Evolutionary conservation across 2,888 invertebrate genomes (phyloP).

Genomic region (Sceliomorpha sp.): DNA sequence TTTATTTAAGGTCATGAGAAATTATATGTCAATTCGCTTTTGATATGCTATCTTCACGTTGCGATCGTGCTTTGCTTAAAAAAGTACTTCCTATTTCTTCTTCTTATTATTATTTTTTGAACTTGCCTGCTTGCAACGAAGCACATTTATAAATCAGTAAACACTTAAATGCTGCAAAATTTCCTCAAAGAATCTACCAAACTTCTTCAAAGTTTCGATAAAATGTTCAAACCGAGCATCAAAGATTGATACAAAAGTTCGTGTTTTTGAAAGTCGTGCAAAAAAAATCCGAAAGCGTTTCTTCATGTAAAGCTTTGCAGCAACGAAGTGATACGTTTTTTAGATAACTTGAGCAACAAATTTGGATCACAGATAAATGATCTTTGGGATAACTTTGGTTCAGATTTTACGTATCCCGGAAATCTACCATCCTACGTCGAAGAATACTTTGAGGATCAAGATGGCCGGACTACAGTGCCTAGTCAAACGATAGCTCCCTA

Average conservation of each 20-base stretch:
- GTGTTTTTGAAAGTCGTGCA: not conserved
- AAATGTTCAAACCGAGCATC: no score
- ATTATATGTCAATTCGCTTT: no score
- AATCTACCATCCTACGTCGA: constrained; percentile 87
- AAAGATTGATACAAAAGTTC: constrained; percentile 16
- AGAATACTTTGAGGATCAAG: constrained; percentile 87
- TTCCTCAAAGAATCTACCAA: no score
- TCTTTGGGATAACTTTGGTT: constrained; percentile 86
- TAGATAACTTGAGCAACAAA: constrained; percentile 88
- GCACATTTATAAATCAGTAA: constrained; percentile 11
- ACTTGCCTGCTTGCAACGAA: constrained; percentile 6
- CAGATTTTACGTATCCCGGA: constrained; percentile 86
- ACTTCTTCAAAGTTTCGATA: not conserved
- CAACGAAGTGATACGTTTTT: constrained; percentile 66
- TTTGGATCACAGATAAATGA: constrained; percentile 87
- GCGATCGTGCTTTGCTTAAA: no score
- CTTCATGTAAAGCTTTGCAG: constrained; percentile 49
- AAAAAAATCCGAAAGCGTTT: no score
- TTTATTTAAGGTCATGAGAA: no score
- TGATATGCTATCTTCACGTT: no score
- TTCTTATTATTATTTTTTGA: no score
- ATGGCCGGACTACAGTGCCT: constrained; percentile 73
- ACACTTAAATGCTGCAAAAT: constrained; percentile 53
- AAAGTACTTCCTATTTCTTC: no score
- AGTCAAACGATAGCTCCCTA: constrained; percentile 58